Evolutionary conservation across 2,113 vertebrate genomes (phyloP), one percentile per base, ranked within the genome.

Genomic region (Sinocyclocheilus maitianheensis): DNA sequence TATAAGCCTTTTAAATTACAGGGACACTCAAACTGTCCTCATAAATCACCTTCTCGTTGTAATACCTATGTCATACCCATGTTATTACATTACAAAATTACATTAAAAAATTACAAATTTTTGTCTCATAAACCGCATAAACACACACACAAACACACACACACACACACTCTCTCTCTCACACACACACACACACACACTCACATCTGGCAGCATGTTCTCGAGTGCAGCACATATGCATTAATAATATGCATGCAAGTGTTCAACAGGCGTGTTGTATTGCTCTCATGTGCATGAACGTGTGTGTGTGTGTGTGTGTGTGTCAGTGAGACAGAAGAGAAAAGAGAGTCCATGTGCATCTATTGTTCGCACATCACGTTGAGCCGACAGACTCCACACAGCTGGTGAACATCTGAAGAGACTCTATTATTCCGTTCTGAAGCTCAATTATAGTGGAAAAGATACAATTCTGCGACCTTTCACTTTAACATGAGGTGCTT

Each of bases 301-400:
- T 67, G 79, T 67, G 79, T 26, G 26, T 26, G 26, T 26, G 26
- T 26, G 26, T 34, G 30, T 81, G n/a, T 78, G 26, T 37, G 30
- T 12, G 69, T 40, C 3, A 9, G 46, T 53, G 75, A 18, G 48
- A 77, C n/a, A 8, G n/a, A 77, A n/a, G 24, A 51, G 8, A 76
- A 13, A 51, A 76, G 12, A 43, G 34, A 65, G 58, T 55, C 63
- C 63, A 82, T 71, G 62, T 71, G 81, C 81, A 22, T 26, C 81
- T 71, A 69, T 71, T 82, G 24, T 71, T 24, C 60, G 0, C 1
- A 6, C 5, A 16, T 82, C 81, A 82, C 81, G 46, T 82, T 69
- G 63, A 82, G 16, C 43, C 0, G 80, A 20, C 43, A 30, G 13
- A 22, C 60, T 81, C 37, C 37, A 37, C 37, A 37, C 76, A 53